Base-by-base conservation (phyloP, 2,888 invertebrate genomes). In the Onthophagus sagittarius region DNA sequence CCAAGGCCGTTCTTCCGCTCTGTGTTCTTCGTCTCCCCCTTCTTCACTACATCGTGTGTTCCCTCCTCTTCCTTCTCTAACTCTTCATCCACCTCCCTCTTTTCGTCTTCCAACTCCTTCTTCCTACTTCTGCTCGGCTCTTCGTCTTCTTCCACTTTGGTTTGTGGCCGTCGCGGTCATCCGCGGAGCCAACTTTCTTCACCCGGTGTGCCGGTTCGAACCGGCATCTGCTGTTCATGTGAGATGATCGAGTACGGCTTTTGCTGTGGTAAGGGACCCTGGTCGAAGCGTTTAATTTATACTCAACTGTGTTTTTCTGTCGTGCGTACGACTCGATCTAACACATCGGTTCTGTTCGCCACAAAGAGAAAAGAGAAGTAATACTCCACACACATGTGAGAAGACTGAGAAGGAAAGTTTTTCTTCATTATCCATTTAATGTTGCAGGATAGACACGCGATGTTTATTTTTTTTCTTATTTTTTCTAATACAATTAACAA, bases 1-100 rank as follows among this genome's bases (percentile, higher is more conserved):
- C 72, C 77, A 77, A 77, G 77, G 77, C 73, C 77, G 77, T 72
- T 75, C 76, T 76, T 77, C 75, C 39, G 39, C 11, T 53, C 39
- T 53, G 39, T 53, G 39, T 53, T 53, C 39, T 53, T 53, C 39
- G 39, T 53, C 39, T 53, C 39, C 39, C 39, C 39, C 39, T 53
- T 53, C 39, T 53, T 53, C 39, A 23, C 23, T 23, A 23, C 23
- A 23, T 23, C 23, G 23, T 23, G 23, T 23, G 23, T 23, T 53
- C 11, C 39, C 11, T 53, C 39, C 9, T 53, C 39, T 53, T 11
- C 39, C 39, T 11, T 11, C 11, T 53, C 39, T 53, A 9, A 7
- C 11, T 53, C 39, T 53, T 53, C 39, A 9, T 53, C 39, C 23
- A 23, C 23, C 23, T 23, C 23, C 2, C 1, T 23, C 23, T 23